A percentile compares a stretch with the other conserved stretches of the same genome.
Evolutionary conservation across 2,113 vertebrate species (phyloP).

Genomic region (Stomatorhinus ivindoensis): DNA sequence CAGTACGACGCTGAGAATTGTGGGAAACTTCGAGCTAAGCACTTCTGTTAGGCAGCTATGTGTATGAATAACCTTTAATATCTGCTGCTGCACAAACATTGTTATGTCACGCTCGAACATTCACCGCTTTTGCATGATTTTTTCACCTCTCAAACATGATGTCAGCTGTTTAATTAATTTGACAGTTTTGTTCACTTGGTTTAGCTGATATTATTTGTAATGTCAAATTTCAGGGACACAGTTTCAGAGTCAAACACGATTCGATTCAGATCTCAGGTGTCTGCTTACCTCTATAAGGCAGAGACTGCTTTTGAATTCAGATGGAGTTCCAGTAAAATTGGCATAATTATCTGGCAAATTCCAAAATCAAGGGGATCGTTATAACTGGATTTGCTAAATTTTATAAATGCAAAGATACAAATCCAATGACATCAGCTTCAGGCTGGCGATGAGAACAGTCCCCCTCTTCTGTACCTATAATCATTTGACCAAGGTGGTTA

Average conservation of each 20-base stretch:
- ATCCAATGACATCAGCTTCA: background rate
- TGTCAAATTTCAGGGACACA: background rate
- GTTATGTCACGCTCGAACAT: background rate
- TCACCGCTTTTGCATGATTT: background rate
- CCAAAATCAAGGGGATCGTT: background rate
- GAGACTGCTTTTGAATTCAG: background rate
- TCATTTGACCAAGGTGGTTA: background rate
- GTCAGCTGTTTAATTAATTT: background rate
- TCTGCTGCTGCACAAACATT: background rate
- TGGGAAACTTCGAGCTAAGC: background rate
- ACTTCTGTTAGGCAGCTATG: background rate
- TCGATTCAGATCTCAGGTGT: background rate
- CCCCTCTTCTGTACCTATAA: background rate
- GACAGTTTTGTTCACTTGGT: slow-evolving; percentile 5
- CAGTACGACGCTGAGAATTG: background rate
- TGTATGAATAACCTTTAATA: background rate
- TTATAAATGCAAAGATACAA: background rate
- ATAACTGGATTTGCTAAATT: background rate
- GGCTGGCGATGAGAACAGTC: background rate
- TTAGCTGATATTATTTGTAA: background rate
- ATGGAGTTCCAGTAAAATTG: background rate
- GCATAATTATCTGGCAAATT: background rate
- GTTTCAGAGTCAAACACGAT: background rate
- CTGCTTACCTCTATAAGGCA: background rate
- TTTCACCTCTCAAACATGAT: background rate